Percentiles rank a stretch among this genome's conserved stretches.
Evolutionary conservation across 2,113 vertebrate genomes (phyloP).

Genomic region (Anseranas semipalmata): DNA sequence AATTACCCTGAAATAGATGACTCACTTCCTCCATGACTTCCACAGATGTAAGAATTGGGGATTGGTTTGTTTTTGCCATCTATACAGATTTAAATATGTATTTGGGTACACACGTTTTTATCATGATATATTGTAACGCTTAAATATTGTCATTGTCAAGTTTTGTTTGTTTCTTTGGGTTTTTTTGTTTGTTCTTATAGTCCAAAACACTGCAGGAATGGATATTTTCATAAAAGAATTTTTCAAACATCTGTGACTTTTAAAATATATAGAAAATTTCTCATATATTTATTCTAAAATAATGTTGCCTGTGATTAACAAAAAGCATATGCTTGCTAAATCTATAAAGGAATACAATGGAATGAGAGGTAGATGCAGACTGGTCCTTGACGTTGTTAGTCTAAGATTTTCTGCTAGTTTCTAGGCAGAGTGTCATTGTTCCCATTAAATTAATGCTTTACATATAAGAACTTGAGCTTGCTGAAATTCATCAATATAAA

Average conservation of each 20-base stretch:
- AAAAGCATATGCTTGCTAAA: background rate
- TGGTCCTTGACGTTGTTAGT: background rate
- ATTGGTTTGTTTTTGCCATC: background rate
- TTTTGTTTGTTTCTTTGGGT: no score
- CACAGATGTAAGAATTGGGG: background rate
- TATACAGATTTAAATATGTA: no score
- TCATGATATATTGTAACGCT: background rate
- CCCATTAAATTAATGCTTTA: background rate
- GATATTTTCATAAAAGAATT: background rate
- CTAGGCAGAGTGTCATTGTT: background rate
- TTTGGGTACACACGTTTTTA: no score
- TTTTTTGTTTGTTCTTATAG: background rate
- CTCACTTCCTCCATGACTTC: background rate
- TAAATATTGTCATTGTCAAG: background rate
- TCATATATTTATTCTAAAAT: background rate
- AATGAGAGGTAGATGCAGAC: background rate
- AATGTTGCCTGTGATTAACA: fast-evolving
- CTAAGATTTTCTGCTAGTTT: background rate
- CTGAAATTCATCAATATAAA: background rate
- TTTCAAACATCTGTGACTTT: background rate
- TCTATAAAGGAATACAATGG: background rate
- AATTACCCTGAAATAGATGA: background rate
- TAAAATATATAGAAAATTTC: background rate
- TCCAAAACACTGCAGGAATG: background rate
- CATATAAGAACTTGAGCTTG: background rate